These are phyloP conservation scores for Cataglyphis altisquamis DNA, from an alignment of 2,888 invertebrate species.

Conservation along the genomic window DNA sequence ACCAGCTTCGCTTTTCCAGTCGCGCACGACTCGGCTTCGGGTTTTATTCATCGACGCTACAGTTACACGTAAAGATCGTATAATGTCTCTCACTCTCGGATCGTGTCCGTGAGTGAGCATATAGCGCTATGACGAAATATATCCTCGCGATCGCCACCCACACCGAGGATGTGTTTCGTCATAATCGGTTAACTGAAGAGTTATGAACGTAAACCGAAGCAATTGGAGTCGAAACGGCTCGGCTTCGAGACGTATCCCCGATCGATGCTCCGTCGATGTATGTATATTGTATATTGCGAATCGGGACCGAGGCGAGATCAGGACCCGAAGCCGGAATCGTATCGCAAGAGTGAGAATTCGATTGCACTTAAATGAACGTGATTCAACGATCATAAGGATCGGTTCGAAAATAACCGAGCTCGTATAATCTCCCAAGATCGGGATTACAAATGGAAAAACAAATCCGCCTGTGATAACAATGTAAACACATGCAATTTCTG, in stretches of 20 bases:
- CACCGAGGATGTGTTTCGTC: constrained; percentile 66
- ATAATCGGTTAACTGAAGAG: constrained; percentile 43
- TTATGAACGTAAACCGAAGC: constrained; percentile 45
- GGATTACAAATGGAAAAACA: neutral
- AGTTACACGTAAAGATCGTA: constrained; percentile 45
- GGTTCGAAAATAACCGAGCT: neutral
- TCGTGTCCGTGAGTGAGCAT: constrained; percentile 33
- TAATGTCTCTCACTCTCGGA: constrained; percentile 28
- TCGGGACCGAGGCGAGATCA: neutral
- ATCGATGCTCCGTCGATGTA: constrained; percentile 26
- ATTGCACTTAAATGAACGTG: constrained; percentile 1
- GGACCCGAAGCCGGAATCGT: constrained; percentile 9
- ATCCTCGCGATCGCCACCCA: constrained; percentile 63
- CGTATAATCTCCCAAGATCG: neutral
- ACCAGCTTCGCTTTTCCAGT: constrained; percentile 17
- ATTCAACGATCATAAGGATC: constrained; percentile 15
- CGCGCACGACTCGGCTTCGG: constrained; percentile 5
- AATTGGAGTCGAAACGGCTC: constrained; percentile 20
- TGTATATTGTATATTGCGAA: constrained; percentile 8
- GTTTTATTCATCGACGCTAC: constrained; percentile 35
- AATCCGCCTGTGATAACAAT: neutral
- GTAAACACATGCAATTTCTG: neutral
- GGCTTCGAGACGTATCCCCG: neutral
- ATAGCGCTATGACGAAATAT: constrained; percentile 60
- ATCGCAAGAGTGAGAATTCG: constrained; percentile 5